A percentile compares a stretch with the other conserved stretches of the same genome.
phyloP scores from a whole-genome alignment of 2,797 vertebrate genomes.

The Eupleurogrammus muticus region DNA sequence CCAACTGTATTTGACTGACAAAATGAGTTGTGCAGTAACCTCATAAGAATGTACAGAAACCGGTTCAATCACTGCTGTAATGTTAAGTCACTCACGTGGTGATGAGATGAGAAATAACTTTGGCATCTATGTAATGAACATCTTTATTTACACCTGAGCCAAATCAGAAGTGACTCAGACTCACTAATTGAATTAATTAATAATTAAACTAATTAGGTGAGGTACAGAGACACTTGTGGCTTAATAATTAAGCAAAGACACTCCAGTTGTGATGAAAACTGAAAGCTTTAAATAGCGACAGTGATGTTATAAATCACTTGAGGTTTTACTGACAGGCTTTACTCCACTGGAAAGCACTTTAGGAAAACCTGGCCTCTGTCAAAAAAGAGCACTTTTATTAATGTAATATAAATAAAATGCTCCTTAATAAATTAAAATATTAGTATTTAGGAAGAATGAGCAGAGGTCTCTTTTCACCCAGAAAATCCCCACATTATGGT shows the following conservation, averaged over 20 bases:
- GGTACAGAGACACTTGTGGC: not conserved
- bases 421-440: not conserved
- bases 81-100: not conserved
- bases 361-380: too few relatives aligned
- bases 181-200: too few relatives aligned
- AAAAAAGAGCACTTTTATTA: too few relatives aligned
- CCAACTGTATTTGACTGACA: slow-evolving; percentile 40
- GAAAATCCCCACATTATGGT: not conserved
- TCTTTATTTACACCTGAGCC: not conserved
- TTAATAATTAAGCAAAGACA: not conserved
- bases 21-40: slow-evolving; percentile 16
- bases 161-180: not conserved
- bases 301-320: not conserved
- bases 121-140: fast-evolving
- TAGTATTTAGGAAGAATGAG: not conserved
- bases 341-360: too few relatives aligned
- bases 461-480: too few relatives aligned
- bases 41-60: slow-evolving; percentile 36
- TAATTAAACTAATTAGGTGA: not conserved
- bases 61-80: slow-evolving; percentile 16
- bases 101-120: not conserved
- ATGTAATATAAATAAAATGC: not conserved
- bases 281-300: not conserved
- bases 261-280: not conserved
- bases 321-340: too few relatives aligned